phyloP scores from a whole-genome alignment of 1,140 invertebrate species.

The Kradibia gibbosae region DNA sequence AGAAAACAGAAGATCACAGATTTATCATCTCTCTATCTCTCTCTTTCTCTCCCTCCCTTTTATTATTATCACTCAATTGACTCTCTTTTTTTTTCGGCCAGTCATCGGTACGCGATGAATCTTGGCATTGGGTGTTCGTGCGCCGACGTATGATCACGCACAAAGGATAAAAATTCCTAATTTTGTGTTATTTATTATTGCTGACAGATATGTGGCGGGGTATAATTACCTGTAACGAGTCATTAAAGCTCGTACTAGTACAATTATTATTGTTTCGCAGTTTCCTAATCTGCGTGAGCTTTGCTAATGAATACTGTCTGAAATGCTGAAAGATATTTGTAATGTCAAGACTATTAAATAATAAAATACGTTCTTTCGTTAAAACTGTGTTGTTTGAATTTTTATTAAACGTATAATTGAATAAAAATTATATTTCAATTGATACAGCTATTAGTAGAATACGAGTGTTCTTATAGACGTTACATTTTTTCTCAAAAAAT shows the following conservation, averaged over 20 bases:
- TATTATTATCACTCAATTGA: neutral
- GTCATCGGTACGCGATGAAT: neutral
- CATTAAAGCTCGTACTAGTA: neutral
- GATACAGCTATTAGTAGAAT: neutral
- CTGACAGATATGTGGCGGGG: neutral
- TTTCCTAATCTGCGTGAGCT: neutral
- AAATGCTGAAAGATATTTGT: neutral
- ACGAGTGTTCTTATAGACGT: neutral
- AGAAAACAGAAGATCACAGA: conserved; percentile 50
- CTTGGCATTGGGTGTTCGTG: neutral
- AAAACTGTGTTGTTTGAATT: neutral
- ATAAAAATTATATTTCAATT: neutral
- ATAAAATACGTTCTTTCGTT: neutral
- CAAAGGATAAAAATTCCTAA: neutral
- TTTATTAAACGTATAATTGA: neutral
- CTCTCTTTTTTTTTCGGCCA: conserved; percentile 10
- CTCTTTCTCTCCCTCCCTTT: neutral
- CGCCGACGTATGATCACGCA: neutral
- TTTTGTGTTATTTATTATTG: neutral
- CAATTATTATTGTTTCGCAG: neutral
- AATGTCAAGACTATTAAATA: no score
- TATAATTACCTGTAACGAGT: neutral
- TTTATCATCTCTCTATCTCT: conserved; percentile 36
- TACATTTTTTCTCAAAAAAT: no score
- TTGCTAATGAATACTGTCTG: neutral